These are phyloP conservation scores for Muschampia plurimacula DNA, from an alignment of 2,888 invertebrate species.

Conservation along the genomic window DNA sequence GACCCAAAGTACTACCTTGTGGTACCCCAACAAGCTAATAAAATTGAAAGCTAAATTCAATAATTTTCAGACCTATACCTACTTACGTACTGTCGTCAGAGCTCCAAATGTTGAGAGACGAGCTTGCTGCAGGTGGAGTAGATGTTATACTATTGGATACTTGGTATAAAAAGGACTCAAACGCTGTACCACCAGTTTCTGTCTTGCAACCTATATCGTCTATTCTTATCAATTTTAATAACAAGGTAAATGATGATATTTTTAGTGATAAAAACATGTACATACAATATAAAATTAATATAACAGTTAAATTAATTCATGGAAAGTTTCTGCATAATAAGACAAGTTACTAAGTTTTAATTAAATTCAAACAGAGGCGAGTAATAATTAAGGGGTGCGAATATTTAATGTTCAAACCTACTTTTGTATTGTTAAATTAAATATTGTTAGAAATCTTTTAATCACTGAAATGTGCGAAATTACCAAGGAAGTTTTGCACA, in stretches of 20 bases:
- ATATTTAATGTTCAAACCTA: not conserved
- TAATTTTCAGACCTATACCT: slow-evolving; percentile 92
- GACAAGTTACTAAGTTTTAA: not conserved
- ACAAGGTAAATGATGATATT: slow-evolving; percentile 88
- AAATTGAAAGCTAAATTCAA: not conserved
- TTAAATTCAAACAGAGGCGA: not conserved
- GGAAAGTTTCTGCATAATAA: not conserved
- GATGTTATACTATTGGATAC: slow-evolving; percentile 94
- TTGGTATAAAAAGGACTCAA: slow-evolving; percentile 98
- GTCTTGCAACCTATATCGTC: slow-evolving; percentile 98
- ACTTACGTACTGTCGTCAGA: slow-evolving; percentile 97
- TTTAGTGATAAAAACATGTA: too few species aligned
- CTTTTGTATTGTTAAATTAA: too few species aligned
- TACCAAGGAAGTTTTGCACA: not conserved
- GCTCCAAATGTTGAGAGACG: slow-evolving; percentile 94
- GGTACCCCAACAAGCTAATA: not conserved
- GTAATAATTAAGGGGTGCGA: not conserved
- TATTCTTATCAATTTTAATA: slow-evolving; percentile 98
- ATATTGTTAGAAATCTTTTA: not conserved
- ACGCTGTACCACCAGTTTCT: slow-evolving; percentile 97
- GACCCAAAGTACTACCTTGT: not conserved
- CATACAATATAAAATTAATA: not conserved
- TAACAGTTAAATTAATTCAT: not conserved
- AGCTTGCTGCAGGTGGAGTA: slow-evolving; percentile 92
- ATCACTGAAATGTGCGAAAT: not conserved